A percentile compares a stretch with the other conserved stretches of the same genome.
Conservation (phyloP, 2,888 invertebrate species). For the Agriotes lineatus region DNA sequence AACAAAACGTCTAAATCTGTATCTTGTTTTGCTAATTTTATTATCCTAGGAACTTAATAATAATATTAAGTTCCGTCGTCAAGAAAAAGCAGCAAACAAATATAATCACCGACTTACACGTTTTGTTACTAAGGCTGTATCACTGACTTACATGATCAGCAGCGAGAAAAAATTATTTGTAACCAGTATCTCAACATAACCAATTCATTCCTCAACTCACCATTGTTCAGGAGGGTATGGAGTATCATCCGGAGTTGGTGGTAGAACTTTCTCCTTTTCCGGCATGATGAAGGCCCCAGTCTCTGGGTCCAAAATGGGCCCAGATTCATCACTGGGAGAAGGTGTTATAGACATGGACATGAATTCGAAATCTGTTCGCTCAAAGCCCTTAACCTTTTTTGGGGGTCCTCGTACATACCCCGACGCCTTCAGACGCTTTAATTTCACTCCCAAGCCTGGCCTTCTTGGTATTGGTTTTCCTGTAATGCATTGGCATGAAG, state of each 20-base stretch:
- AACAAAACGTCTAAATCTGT: too few relatives aligned
- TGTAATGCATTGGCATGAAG: slow-evolving; percentile 32
- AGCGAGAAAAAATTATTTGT: neutral
- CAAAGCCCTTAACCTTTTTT: slow-evolving; percentile 65
- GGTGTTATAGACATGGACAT: slow-evolving; percentile 44
- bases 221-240: slow-evolving; percentile 87
- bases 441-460: slow-evolving; percentile 58
- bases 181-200: neutral
- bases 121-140: too few relatives aligned
- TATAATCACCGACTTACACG: too few relatives aligned
- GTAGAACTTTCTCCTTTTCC: slow-evolving; percentile 72
- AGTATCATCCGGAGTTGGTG: slow-evolving; percentile 74
- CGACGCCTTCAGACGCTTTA: slow-evolving; percentile 61
- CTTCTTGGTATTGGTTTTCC: slow-evolving; percentile 60
- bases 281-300: slow-evolving; percentile 64
- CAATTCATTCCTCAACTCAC: slow-evolving; percentile 62
- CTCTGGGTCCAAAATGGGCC: slow-evolving; percentile 67
- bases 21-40: too few relatives aligned
- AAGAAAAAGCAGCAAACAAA: too few relatives aligned
- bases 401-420: slow-evolving; percentile 48
- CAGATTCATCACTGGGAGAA: slow-evolving; percentile 67
- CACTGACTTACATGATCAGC: too few relatives aligned
- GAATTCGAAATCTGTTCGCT: slow-evolving; percentile 59
- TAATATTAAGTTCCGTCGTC: too few relatives aligned
- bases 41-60: too few relatives aligned